These are phyloP conservation scores for Pogonomyrmex barbatus DNA, from an alignment of 1,140 invertebrate genomes.

Conservation along the genomic window DNA sequence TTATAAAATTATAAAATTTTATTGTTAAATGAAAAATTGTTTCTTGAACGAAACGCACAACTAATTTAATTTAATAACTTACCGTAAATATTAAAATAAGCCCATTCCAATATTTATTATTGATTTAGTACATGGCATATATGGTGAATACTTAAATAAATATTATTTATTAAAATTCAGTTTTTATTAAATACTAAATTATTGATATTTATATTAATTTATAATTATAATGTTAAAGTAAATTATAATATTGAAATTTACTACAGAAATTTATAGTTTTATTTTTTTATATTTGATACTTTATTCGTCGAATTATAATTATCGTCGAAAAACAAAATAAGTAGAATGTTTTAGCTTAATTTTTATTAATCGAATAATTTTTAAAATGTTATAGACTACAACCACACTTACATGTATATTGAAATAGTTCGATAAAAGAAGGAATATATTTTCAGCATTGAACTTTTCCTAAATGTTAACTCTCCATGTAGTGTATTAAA, in stretches of 20 bases:
- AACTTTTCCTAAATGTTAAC: neutral
- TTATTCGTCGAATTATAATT: neutral
- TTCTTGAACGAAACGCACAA: neutral
- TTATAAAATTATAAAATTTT: slow-evolving; percentile 24
- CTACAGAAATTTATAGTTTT: neutral
- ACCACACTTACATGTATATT: too few species aligned
- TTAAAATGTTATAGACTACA: too few species aligned
- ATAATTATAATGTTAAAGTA: too few species aligned
- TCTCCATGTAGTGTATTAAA: neutral
- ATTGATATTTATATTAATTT: neutral
- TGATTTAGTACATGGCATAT: neutral
- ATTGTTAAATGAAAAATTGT: neutral
- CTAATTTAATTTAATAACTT: slow-evolving; percentile 9
- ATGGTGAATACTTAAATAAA: neutral
- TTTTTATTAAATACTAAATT: slow-evolving; percentile 11
- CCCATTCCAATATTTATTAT: neutral
- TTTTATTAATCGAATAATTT: neutral
- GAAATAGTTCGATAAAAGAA: neutral
- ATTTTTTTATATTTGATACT: neutral
- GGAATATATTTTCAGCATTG: neutral
- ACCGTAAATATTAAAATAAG: neutral
- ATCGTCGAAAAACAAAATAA: neutral
- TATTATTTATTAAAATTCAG: slow-evolving; percentile 11
- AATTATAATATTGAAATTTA: neutral
- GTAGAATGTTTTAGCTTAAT: neutral